These are phyloP conservation scores for Larimichthys polyactis DNA, from an alignment of 2,113 vertebrate species.

Conservation along the genomic window DNA sequence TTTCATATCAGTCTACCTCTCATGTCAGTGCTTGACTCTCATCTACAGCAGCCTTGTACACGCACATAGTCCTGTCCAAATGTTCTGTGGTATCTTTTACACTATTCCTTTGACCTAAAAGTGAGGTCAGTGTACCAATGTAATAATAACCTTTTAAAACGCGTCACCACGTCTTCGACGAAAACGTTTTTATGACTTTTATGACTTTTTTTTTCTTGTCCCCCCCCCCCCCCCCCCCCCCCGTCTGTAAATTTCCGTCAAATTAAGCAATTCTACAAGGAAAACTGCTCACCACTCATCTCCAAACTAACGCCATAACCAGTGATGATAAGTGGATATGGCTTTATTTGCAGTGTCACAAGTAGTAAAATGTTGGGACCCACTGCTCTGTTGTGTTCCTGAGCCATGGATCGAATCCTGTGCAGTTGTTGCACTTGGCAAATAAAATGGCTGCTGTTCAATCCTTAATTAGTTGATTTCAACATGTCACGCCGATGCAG, in stretches of 20 bases:
- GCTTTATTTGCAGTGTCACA: not conserved
- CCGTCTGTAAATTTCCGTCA: not conserved
- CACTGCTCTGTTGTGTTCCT: not conserved
- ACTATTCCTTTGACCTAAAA: too few species aligned
- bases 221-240: too few species aligned
- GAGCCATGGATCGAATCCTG: constrained; percentile 1
- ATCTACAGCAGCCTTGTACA: not conserved
- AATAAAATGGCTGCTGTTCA: constrained; percentile 7
- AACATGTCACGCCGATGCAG: constrained; percentile 38
- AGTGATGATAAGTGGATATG: not conserved
- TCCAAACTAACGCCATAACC: not conserved
- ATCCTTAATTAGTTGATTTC: constrained; percentile 47
- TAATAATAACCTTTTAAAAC: too few species aligned
- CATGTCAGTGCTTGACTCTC: not conserved
- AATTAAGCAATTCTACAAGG: not conserved
- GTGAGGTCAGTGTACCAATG: too few species aligned
- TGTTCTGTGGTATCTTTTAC: too few species aligned
- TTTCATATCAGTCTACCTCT: too few species aligned
- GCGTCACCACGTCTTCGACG: not conserved
- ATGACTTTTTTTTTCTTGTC: not conserved
- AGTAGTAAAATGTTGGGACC: not conserved
- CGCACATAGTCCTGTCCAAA: not conserved
- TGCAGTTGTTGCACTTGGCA: constrained; percentile 24
- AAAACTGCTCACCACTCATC: not conserved
- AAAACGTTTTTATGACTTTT: not conserved